Evolutionary conservation across 1,140 invertebrate species (phyloP).

Genomic region (Drosophila lini): DNA sequence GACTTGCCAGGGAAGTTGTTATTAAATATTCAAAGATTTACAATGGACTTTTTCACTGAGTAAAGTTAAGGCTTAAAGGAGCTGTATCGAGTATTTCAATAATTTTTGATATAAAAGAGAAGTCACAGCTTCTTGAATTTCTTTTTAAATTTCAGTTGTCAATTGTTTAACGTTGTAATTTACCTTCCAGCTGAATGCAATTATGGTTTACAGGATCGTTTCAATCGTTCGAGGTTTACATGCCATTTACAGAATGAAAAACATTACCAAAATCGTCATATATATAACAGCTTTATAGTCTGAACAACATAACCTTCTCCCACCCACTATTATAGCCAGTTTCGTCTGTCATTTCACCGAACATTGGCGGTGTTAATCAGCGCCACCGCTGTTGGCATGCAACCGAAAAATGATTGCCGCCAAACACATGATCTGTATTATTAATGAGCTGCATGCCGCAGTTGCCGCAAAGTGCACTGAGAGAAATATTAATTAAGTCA

Average conservation of each 20-base stretch:
- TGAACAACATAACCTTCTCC: not conserved
- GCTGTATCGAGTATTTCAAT: not conserved
- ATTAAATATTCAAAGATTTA: not conserved
- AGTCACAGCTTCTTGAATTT: not conserved
- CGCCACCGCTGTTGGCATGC: constrained; percentile 58
- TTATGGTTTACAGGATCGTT: constrained; percentile 18
- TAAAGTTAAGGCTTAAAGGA: too few relatives aligned
- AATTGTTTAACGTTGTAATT: not conserved
- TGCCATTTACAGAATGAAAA: constrained; percentile 20
- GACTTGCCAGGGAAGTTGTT: not conserved
- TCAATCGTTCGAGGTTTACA: not conserved
- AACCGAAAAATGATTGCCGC: constrained; percentile 73
- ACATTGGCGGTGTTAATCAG: constrained; percentile 71
- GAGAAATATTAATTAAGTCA: not conserved
- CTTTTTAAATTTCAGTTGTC: not conserved
- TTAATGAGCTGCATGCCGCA: constrained; percentile 74
- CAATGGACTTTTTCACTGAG: not conserved
- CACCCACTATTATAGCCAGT: constrained; percentile 16
- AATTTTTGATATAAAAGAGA: not conserved
- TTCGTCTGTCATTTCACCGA: constrained; percentile 29
- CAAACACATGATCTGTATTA: constrained; percentile 78
- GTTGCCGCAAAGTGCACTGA: constrained; percentile 36
- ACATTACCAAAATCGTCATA: constrained; percentile 21
- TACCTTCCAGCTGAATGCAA: constrained; percentile 6
- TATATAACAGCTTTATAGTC: constrained; percentile 6